A percentile compares a stretch with the other conserved stretches of the same genome.
These are phyloP conservation scores for Onychomys arenicola DNA, from an alignment of 2,797 vertebrate species.

Conservation along the genomic window DNA sequence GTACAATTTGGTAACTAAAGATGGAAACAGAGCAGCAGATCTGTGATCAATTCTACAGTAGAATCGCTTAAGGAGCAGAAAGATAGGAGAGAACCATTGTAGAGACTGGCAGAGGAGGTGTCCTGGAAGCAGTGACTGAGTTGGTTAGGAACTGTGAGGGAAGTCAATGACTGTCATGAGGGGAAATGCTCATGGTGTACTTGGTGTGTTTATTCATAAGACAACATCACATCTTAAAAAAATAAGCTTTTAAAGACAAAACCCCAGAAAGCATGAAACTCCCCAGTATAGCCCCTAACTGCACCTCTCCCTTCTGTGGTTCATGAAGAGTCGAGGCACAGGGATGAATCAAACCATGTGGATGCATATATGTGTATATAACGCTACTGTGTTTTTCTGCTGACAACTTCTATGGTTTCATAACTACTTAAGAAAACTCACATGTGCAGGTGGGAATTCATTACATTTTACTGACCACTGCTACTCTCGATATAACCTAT, in stretches of 20 bases:
- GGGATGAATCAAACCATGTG: conserved; percentile 57
- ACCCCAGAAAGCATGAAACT: not conserved
- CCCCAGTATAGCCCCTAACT: not conserved
- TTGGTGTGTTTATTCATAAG: conserved; percentile 44
- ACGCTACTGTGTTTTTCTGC: conserved; percentile 83
- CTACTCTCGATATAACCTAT: conserved; percentile 84
- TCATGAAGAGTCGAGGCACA: conserved; percentile 44
- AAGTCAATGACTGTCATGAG: not conserved
- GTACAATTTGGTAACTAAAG: conserved; percentile 40
- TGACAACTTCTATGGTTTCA: conserved; percentile 85
- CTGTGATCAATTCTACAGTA: not conserved
- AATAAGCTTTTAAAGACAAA: conserved; percentile 59
- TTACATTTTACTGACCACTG: conserved; percentile 85
- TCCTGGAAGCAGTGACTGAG: not conserved
- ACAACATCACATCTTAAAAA: not conserved
- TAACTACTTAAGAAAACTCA: conserved; percentile 84
- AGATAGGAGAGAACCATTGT: not conserved
- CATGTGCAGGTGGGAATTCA: conserved; percentile 83
- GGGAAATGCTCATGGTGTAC: not conserved
- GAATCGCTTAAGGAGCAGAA: not conserved
- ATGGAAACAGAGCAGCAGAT: conserved; percentile 1
- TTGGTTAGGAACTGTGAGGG: not conserved
- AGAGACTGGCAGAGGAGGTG: not conserved
- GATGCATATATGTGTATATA: conserved; percentile 80
- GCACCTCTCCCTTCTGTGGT: not conserved